These are phyloP conservation scores for human DNA, from an alignment of 2,113 vertebrate species.

Conservation along the genomic window GRCh38 chr5:153444001-153444500, in stretches of 20 bases:
- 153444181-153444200: too few relatives aligned
- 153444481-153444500: background rate
- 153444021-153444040: background rate
- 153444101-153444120: too few relatives aligned
- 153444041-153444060: background rate
- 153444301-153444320: slow-evolving; percentile 46
- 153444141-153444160: too few relatives aligned
- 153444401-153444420: background rate
- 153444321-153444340: slow-evolving; percentile 24
- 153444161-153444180: too few relatives aligned
- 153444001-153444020: background rate
- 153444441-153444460: background rate
- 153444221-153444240: background rate
- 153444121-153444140: too few relatives aligned
- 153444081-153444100: too few relatives aligned
- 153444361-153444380: background rate
- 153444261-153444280: background rate
- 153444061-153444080: background rate
- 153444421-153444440: background rate
- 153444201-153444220: background rate
- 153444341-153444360: background rate
- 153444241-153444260: slow-evolving; percentile 16
- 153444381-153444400: background rate
- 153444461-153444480: background rate
- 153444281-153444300: background rate